Conservation (phyloP, 2,113 vertebrate genomes). For the Donacobius atricapilla region DNA sequence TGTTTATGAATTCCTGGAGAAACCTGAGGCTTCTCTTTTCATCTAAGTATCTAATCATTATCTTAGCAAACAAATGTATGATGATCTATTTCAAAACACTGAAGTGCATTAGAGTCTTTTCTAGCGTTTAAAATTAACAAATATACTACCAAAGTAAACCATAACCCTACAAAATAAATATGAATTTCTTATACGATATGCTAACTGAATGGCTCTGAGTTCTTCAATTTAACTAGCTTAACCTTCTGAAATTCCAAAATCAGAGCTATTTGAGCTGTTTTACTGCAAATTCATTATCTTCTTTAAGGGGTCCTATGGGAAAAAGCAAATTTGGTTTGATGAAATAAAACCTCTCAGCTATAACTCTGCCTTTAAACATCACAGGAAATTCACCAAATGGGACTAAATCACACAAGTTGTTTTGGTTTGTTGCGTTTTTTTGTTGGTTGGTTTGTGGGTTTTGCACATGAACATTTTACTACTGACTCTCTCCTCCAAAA, state of each 20-base stretch:
- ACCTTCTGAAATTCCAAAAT: background rate
- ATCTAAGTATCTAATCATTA: fast-evolving
- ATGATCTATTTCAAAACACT: background rate
- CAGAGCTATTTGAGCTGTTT: background rate
- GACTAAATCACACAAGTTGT: background rate
- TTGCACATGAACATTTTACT: background rate
- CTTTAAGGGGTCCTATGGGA: background rate
- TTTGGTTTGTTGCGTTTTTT: background rate
- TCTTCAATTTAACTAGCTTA: background rate
- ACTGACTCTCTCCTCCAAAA: background rate
- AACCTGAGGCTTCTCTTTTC: background rate
- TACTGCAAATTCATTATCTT: background rate
- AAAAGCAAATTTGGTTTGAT: background rate
- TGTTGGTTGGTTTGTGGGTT: background rate
- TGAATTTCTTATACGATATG: background rate
- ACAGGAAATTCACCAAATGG: background rate
- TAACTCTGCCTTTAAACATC: background rate
- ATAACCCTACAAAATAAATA: background rate
- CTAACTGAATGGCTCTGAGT: background rate
- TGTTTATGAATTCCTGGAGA: background rate
- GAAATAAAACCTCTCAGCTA: background rate
- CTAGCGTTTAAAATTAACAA: background rate
- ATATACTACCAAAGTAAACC: background rate
- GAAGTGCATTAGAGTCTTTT: background rate
- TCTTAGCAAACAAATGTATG: background rate